These are phyloP conservation scores for Petrolisthes cinctipes DNA, from an alignment of 2,888 invertebrate species.

Conservation along the genomic window DNA sequence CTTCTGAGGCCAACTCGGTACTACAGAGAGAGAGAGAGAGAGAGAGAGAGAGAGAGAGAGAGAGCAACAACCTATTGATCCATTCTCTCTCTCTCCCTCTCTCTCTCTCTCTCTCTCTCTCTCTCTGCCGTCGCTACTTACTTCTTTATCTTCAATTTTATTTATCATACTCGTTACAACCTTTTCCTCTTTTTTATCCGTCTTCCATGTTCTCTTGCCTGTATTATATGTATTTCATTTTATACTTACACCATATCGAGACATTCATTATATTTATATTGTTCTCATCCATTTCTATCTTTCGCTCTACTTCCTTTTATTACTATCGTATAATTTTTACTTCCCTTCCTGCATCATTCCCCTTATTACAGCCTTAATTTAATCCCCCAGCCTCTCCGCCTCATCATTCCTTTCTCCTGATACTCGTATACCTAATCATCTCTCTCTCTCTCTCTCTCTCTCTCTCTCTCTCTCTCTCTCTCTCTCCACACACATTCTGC, in stretches of 20 bases:
- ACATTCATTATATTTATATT: neutral
- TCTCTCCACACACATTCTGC: neutral
- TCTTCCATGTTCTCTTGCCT: neutral
- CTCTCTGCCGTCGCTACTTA: neutral
- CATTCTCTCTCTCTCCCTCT: neutral
- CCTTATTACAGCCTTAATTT: neutral
- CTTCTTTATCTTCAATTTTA: neutral
- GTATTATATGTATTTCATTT: neutral
- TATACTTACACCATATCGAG: neutral
- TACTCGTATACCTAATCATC: neutral
- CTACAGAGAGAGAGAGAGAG: neutral
- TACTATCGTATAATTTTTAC: neutral
- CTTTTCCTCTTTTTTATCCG: neutral
- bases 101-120: constrained; percentile 1
- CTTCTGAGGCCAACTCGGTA: too few species aligned
- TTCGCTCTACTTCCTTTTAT: neutral
- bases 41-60: neutral
- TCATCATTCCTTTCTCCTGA: neutral
- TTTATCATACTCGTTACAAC: neutral
- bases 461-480: neutral
- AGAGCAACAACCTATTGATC: neutral
- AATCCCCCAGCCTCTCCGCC: neutral
- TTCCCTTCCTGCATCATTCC: neutral
- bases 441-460: constrained; percentile 1
- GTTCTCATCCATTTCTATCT: neutral